Evolutionary conservation across 2,113 vertebrate species (phyloP), one percentile per base, ranked within the genome.

Genomic region (Capreolus pygargus): DNA sequence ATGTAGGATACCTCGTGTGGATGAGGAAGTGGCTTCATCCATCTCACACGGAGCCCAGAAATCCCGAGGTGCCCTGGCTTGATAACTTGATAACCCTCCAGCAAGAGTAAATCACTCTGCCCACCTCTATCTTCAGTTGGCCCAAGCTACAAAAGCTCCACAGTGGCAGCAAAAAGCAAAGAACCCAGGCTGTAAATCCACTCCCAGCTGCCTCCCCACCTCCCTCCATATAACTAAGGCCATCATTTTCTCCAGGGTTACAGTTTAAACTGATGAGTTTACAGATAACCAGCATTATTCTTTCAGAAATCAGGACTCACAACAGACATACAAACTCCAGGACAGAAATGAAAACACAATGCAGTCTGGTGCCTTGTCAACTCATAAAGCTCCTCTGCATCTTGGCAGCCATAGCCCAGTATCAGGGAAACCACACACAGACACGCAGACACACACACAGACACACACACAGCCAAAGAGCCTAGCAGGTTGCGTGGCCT

Each of bases 201-300:
- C 6, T 28, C 64, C 0, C 0, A 15, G 74, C 91, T 36, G 17
- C 78, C 83, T 88, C 23, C 47, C 86, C 28, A 33, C 25, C 74
- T 86, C 81, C 47, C 39, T 70, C 45, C 25, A 14, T 1, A 39
- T 28, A 25, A 74, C 54, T 12, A 43, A 95, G 84, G 91, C 64
- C n/a, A 47, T 83, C 39, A 94, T 93, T 95, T 93, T 95, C 83
- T 86, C 79, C 43, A n/a, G 82, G 47, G 55, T 87, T 85, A 94
- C 93, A 64, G 91, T 54, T 86, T 58, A 94, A 92, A 94, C 39
- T 61, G 55, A 64, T 1, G 61, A 70, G 90, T 92, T 92, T 78
- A 94, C 28, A 96, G 79, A 70, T 54, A 94, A 79, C 60, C 7
- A 15, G 86, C 55, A 95, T 94, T 47, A 76, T 60, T 97, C 94